Base-by-base conservation (phyloP, 2,113 vertebrate species). In the Colius striatus region DNA sequence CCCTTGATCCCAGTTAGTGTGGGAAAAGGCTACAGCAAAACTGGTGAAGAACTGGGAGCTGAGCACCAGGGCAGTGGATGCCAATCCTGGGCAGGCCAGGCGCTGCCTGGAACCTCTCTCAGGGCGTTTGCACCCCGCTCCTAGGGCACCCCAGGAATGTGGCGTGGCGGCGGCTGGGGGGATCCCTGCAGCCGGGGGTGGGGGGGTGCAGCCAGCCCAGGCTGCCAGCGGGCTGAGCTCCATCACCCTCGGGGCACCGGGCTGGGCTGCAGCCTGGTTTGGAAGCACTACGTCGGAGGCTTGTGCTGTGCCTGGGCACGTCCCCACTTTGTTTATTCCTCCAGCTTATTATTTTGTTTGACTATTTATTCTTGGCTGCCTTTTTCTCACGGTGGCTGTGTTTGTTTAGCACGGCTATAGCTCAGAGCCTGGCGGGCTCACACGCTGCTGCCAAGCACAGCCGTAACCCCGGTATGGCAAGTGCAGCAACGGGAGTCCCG, bases 311-410 rank as follows among this genome's bases (percentile, higher is more conserved):
- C 77, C 92, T 50, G 78, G 95, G 84, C 96, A 94, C 3, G 22
- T 95, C 94, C 74, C 30, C 11, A 5, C 72, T 92, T 95, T 96
- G 96, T 92, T 96, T 97, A 93, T 94, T 91, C 91, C 82, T 87
- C 79, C 29, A 3, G 70, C 92, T 90, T 92, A 84, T 89, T 94
- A 96, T 94, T 92, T 95, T 89, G 76, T 84, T 95, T 88, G 89
- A 91, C 73, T 95, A 85, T 95, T 96, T 97, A 83, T 95, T 92
- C 68, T 91, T 76, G 89, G 66, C 79, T 94, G 90, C 63, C 51
- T 95, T 91, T 92, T 97, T 96, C 96, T 93, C 95, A 90, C 83
- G 85, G 92, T 96, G 82, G 63, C 92, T 71, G 57, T 94, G 92
- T 96, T 96, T 94, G 84, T 96, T 96, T 77, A 90, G 83, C 68